phyloP scores from a whole-genome alignment of 2,113 vertebrate genomes.

The Cyanoderma ruficeps region DNA sequence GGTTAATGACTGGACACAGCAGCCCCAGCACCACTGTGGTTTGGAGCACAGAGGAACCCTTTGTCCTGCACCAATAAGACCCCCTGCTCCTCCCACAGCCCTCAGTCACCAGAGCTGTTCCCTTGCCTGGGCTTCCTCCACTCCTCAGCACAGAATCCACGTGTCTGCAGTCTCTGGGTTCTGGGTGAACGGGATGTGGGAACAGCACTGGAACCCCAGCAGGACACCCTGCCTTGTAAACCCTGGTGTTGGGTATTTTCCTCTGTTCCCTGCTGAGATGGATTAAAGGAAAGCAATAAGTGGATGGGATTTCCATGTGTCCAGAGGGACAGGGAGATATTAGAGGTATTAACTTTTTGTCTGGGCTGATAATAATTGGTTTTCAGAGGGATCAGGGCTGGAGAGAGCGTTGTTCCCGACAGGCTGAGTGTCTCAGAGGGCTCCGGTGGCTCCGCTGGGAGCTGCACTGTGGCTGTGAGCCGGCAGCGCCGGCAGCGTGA shows the following conservation, averaged over 20 bases:
- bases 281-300: constrained; percentile 54
- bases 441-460: background rate
- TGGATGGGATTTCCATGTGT: constrained; percentile 20
- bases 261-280: background rate
- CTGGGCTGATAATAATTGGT: background rate
- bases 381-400: background rate
- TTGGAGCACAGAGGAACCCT: background rate
- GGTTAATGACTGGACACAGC: background rate
- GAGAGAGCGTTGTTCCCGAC: fast-evolving
- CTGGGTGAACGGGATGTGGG: fast-evolving
- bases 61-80: background rate
- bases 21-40: background rate
- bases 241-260: background rate
- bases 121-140: fast-evolving
- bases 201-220: fast-evolving
- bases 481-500: fast-evolving
- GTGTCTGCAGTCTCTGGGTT: fast-evolving
- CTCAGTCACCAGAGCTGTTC: fast-evolving
- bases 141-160: fast-evolving
- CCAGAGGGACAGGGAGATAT: constrained; percentile 32
- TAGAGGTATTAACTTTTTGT: constrained; percentile 53
- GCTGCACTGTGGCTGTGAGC: background rate
- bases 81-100: background rate
- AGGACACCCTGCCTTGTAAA: background rate
- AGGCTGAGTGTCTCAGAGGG: background rate